Evolutionary conservation across 2,888 invertebrate species (phyloP).

Genomic region (Perizoma affinitatum): DNA sequence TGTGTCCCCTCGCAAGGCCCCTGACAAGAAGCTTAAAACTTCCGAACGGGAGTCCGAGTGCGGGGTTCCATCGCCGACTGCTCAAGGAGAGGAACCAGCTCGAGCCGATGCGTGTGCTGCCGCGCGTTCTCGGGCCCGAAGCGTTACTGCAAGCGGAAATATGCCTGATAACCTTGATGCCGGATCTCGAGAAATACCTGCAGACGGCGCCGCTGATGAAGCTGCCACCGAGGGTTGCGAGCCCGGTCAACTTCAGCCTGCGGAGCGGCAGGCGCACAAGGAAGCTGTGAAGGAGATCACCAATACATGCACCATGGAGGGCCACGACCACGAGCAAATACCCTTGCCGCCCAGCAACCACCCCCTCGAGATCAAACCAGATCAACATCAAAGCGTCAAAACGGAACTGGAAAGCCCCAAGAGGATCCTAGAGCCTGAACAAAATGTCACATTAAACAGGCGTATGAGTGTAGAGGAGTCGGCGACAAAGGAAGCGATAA

Average conservation of each 20-base stretch:
- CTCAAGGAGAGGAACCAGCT: slow-evolving; percentile 90
- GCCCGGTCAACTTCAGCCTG: slow-evolving; percentile 84
- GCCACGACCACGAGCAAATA: slow-evolving; percentile 13
- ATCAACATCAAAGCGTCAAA: slow-evolving; percentile 55
- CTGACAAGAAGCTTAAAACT: slow-evolving; percentile 93
- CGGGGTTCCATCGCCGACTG: slow-evolving; percentile 88
- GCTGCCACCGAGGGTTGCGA: slow-evolving; percentile 84
- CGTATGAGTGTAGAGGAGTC: slow-evolving; percentile 54
- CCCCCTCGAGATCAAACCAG: slow-evolving; percentile 36
- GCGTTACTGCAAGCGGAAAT: slow-evolving; percentile 88
- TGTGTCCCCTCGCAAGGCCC: slow-evolving; percentile 85
- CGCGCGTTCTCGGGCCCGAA: slow-evolving; percentile 87
- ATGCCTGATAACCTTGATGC: slow-evolving; percentile 85
- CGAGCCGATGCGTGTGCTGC: slow-evolving; percentile 76
- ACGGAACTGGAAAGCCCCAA: slow-evolving; percentile 51
- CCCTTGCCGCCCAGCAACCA: slow-evolving; percentile 22
- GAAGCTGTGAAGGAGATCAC: slow-evolving; percentile 77
- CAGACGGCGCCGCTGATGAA: slow-evolving; percentile 69
- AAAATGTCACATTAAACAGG: slow-evolving; percentile 48
- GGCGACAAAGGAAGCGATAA: slow-evolving; percentile 32
- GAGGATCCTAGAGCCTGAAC: slow-evolving; percentile 57
- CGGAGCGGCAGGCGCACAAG: slow-evolving; percentile 86
- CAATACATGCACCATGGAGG: slow-evolving; percentile 17
- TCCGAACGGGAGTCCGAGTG: slow-evolving; percentile 91
- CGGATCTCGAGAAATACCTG: slow-evolving; percentile 78